Percentiles rank a stretch among this genome's conserved stretches.
Conservation (phyloP, 2,113 vertebrate genomes). For the Falco punctatus region DNA sequence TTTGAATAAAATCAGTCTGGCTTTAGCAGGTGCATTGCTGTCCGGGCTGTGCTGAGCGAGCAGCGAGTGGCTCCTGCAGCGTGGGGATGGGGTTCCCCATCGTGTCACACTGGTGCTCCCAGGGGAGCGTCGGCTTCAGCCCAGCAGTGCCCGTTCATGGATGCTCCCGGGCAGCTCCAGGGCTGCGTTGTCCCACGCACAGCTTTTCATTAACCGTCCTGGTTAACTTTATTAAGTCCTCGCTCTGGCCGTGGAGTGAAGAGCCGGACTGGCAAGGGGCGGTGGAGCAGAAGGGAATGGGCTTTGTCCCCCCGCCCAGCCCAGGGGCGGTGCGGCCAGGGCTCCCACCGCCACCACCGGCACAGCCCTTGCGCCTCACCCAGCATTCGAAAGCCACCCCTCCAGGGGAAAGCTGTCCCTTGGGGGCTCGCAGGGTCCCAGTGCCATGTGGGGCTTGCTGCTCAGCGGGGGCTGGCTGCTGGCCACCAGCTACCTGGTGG, state of each 20-base stretch:
- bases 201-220: background rate
- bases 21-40: background rate
- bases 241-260: rapidly evolving
- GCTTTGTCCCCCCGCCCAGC: constrained; percentile 29
- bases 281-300: constrained; percentile 28
- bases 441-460: background rate
- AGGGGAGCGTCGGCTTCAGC: background rate
- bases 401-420: background rate
- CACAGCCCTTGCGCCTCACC: background rate
- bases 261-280: background rate
- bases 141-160: background rate
- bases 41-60: background rate
- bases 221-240: background rate
- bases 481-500: background rate
- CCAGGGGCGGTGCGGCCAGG: background rate
- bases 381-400: rapidly evolving
- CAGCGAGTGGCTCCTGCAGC: background rate
- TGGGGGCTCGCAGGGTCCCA: background rate
- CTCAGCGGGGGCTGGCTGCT: constrained; percentile 47
- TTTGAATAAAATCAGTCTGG: constrained; percentile 61
- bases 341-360: background rate
- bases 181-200: background rate
- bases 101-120: rapidly evolving
- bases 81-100: background rate
- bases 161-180: background rate